Evolutionary conservation across 2,797 vertebrate species (phyloP).

Genomic region (Borostomias antarcticus): DNA sequence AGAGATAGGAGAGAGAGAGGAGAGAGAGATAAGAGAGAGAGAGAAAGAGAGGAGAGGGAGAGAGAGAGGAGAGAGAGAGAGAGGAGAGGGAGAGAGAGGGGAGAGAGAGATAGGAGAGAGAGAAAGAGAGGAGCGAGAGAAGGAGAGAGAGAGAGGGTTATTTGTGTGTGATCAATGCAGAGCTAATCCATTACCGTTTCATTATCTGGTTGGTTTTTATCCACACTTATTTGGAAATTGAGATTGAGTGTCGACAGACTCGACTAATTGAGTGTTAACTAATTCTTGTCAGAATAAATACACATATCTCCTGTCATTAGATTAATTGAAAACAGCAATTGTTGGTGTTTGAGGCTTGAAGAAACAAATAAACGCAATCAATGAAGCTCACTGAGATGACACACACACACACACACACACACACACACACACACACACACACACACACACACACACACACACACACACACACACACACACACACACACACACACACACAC

Average conservation of each 20-base stretch:
- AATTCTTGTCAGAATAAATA: slow-evolving; percentile 58
- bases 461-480: slow-evolving; percentile 71
- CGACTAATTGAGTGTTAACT: slow-evolving; percentile 58
- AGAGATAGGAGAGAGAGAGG: no score
- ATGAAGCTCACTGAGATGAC: slow-evolving; percentile 67
- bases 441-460: slow-evolving; percentile 69
- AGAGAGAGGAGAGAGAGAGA: no score
- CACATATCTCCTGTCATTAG: slow-evolving; percentile 56
- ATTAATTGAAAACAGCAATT: slow-evolving; percentile 71
- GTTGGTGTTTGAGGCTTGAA: slow-evolving; percentile 59
- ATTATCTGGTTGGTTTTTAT: slow-evolving; percentile 36
- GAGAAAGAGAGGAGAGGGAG: no score
- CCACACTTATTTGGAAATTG: slow-evolving; percentile 60
- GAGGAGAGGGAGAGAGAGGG: neutral
- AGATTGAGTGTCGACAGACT: slow-evolving; percentile 33
- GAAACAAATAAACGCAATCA: slow-evolving; percentile 70
- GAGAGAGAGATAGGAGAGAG: no score
- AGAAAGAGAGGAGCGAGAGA: no score
- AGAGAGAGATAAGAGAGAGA: no score
- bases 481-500: slow-evolving; percentile 71
- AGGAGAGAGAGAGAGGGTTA: no score
- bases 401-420: no score
- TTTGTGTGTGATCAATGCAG: slow-evolving; percentile 24
- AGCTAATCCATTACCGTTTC: slow-evolving; percentile 57
- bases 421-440: slow-evolving; percentile 70